Evolutionary conservation across 2,113 vertebrate genomes (phyloP), one percentile per base, ranked within the genome.

Genomic region (Elephas maximus): DNA sequence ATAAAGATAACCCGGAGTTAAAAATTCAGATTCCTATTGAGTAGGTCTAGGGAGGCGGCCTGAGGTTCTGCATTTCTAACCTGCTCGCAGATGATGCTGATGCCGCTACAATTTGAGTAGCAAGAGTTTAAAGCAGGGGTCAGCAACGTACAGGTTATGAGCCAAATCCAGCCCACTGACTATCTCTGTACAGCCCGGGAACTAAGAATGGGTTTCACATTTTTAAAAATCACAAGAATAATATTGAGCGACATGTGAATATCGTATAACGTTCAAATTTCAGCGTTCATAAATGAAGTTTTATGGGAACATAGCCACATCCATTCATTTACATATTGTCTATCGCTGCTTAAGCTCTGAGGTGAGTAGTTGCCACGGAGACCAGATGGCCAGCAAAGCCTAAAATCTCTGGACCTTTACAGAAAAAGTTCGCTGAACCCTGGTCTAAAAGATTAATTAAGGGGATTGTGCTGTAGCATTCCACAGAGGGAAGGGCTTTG

Each of bases 21-120:
- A 95, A 96, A 94, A 89, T 95, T 94, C 62, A 26, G 33, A 76
- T 77, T 93, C 53, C 71, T 83, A 15, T n/a, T 92, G 37, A 71
- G 41, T 74, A 79, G 14, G 53, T 89, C n/a, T 90, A 41, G 48
- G 44, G 21, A 77, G 37, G 94, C 37, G n/a, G 14, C 41, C 91
- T 65, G 45, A 95, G 23, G 11, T 51, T 86, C 73, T 69, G 15
- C 57, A 83, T 93, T 97, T 95, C 87, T 92, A 96, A 88, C 20
- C 80, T 92, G 28, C 12, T 88, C 57, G 6, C 62, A 94, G 57
- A 90, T 93, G 14, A 95, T 74, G 10, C 48, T 33, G 53, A 74
- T 28, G 33, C 69, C 10, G 17, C n/a, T 73, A 74, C 57, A 51
- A 44, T 84, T 90, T 6, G 26, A 79, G 17, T 51, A 89, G 33